Base-by-base conservation (phyloP, 1,140 invertebrate species). In the Cherax destructor region DNA sequence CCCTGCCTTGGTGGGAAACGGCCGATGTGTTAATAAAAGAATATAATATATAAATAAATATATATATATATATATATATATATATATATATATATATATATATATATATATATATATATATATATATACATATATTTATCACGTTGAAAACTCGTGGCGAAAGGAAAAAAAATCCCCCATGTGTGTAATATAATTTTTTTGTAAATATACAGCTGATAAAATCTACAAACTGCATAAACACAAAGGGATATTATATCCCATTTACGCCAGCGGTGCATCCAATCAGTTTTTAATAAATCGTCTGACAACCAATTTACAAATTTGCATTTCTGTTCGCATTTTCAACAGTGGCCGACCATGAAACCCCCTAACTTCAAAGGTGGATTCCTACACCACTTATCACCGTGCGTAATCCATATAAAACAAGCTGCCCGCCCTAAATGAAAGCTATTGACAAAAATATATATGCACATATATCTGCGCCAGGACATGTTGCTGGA, bases 281-380 rank as follows among this genome's bases (percentile, higher is more conserved):
- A 74, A 74, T 74, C 69, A 74, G 69, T 74, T 74, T 74, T 74
- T 74, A 74, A 74, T 74, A 74, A 74, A 74, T 74, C 69, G 69
- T 30, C 69, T 74, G 69, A 74, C 69, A 74, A 30, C 69, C 69
- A 74, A 74, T 74, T 74, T 74, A 30, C 69, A 74, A 74, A 74
- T 74, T 74, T 74, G 69, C 69, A 74, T 74, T 74, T 74, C 69
- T 74, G 69, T 74, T 74, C 69, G 69, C 30, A 74, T 74, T 74
- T 74, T 74, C 69, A 74, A 30, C 69, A 74, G n/a, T 30, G 69
- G 69, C 69, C 69, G 69, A 74, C 69, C 69, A 74, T 74, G 69
- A 74, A 74, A 74, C 69, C 69, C 61, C 69, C 69, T 30, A 74
- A 74, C 69, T 74, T 74, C 69, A 74, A 74, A 74, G 69, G 69